Evolutionary conservation across 2,113 vertebrate species (phyloP), one percentile per base, ranked within the genome.

Genomic region (Phalacrocorax aristotelis): DNA sequence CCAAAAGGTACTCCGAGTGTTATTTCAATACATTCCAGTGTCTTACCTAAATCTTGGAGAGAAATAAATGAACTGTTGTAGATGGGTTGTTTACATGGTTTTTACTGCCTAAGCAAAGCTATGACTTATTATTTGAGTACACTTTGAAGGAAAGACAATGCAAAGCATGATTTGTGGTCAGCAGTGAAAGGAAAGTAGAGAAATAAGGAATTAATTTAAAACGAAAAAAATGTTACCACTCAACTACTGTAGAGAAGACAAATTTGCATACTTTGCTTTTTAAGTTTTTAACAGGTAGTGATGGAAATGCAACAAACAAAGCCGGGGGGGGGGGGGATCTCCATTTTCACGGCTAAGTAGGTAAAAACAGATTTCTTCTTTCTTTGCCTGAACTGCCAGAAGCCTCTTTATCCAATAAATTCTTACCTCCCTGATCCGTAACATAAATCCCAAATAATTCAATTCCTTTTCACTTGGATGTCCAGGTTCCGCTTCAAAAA

Each of bases 241-340:
- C 11, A 48, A 76, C 8, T n/a, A 40, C 0, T 75, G 20, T 15
- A 78, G 16, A 30, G 8, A 57, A 81, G 77, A 48, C 3, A 75
- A 68, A 79, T 68, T 36, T 42, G 4, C 8, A 36, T 52, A 23
- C 7, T n/a, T 71, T 18, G 6, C 11, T 66, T 90, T 91, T 65
- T 2, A 64, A 38, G 18, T 30, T 79, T 95, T 72, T 40, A 71
- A 65, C 68, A 55, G 30, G 10, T 25, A 81, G 15, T 21, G 6
- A 36, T 8, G 29, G 9, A 65, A 82, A 54, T 8, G 8, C 12
- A 84, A 25, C 20, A 38, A 9, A 57, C 17, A 64, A 54, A 42
- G 42, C 42, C 6, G 42, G 42, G 10, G 15, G 5, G 34, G 5
- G 36, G 11, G 8, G 3, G 2, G 25, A 57, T 17, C 5, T 2